These are phyloP conservation scores for Cyprinodon tularosa DNA, from an alignment of 2,113 vertebrate species.

Conservation along the genomic window DNA sequence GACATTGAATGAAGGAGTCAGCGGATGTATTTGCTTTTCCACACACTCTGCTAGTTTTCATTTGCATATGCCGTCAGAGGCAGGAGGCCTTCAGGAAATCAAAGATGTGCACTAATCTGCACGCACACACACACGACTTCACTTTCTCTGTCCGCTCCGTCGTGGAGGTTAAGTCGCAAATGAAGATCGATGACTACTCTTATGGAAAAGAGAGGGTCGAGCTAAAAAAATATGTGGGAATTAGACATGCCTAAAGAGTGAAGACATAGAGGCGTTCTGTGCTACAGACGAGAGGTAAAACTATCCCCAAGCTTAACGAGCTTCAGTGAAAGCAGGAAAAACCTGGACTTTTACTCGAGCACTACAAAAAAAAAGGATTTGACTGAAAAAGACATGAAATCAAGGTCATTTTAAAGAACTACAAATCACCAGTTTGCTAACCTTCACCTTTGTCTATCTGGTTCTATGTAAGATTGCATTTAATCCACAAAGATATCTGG, in stretches of 20 bases:
- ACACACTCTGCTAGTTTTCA: constrained; percentile 72
- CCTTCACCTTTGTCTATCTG: neutral
- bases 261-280: constrained; percentile 65
- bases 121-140: constrained; percentile 35
- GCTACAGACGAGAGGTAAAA: constrained; percentile 62
- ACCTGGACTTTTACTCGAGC: constrained; percentile 72
- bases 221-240: constrained; percentile 76
- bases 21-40: constrained; percentile 71
- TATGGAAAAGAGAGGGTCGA: constrained; percentile 74
- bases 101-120: constrained; percentile 60
- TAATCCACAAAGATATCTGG: constrained; percentile 41
- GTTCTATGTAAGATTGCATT: constrained; percentile 16
- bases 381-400: constrained; percentile 53
- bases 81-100: constrained; percentile 76
- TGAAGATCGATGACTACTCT: constrained; percentile 82
- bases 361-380: constrained; percentile 35
- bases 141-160: constrained; percentile 64
- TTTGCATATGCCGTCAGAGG: constrained; percentile 76
- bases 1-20: constrained; percentile 80
- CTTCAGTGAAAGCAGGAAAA: constrained; percentile 72
- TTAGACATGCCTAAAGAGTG: constrained; percentile 54
- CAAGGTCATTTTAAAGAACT: constrained; percentile 48
- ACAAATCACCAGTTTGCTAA: constrained; percentile 29
- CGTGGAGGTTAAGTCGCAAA: constrained; percentile 77
- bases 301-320: constrained; percentile 73